Percentiles rank a stretch among this genome's conserved stretches.
These are phyloP conservation scores for Hemithea aestivaria DNA, from an alignment of 2,888 invertebrate genomes.

Conservation along the genomic window DNA sequence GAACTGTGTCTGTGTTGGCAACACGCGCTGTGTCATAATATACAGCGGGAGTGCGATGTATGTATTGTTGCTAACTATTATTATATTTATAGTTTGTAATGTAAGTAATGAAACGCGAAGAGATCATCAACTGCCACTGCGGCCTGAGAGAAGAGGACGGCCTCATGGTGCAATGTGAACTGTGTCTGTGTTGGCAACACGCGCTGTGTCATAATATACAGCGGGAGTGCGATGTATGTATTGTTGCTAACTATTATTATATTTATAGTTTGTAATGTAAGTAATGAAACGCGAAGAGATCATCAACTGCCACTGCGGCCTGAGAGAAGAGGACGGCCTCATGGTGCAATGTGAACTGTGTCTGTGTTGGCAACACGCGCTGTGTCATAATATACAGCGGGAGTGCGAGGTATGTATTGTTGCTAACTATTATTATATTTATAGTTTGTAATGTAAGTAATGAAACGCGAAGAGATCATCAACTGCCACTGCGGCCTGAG, in stretches of 20 bases:
- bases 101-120: constrained; percentile 91
- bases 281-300: constrained; percentile 92
- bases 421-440: too few species aligned
- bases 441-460: too few species aligned
- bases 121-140: constrained; percentile 96
- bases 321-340: constrained; percentile 94
- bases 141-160: constrained; percentile 95
- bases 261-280: too few species aligned
- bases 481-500: constrained; percentile 93
- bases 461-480: constrained; percentile 92
- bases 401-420: constrained; percentile 82
- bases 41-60: constrained; percentile 86
- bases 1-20: constrained; percentile 98
- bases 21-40: constrained; percentile 94
- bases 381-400: constrained; percentile 90
- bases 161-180: constrained; percentile 97
- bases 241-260: too few species aligned
- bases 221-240: constrained; percentile 82
- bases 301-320: constrained; percentile 94
- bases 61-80: too few species aligned
- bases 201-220: constrained; percentile 93
- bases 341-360: constrained; percentile 99
- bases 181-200: constrained; percentile 98
- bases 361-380: constrained; percentile 97
- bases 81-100: too few species aligned